Evolutionary conservation across 1,140 invertebrate genomes (phyloP).

Genomic region (Homarus americanus): DNA sequence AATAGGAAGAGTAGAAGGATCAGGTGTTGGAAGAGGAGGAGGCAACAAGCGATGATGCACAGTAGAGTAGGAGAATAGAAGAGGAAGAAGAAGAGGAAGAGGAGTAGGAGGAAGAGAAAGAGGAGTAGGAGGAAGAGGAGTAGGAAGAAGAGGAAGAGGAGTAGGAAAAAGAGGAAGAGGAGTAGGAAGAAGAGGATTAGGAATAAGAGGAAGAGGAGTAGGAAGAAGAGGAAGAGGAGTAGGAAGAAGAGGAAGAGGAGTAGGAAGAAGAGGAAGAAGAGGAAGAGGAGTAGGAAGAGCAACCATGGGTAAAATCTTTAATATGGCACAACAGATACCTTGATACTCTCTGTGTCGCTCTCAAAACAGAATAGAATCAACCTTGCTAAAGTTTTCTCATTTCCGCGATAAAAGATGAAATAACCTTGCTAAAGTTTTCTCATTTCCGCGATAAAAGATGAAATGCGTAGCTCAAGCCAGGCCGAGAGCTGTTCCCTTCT

Average conservation of each 20-base stretch:
- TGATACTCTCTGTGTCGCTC: slow-evolving; percentile 67
- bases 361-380: slow-evolving; percentile 72
- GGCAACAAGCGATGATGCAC: no score
- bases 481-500: slow-evolving; percentile 32
- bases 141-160: neutral
- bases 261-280: neutral
- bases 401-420: slow-evolving; percentile 72
- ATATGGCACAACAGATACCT: slow-evolving; percentile 62
- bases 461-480: slow-evolving; percentile 60
- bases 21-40: no score
- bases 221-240: neutral
- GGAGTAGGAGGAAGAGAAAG: no score
- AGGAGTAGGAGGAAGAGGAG: no score
- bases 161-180: neutral
- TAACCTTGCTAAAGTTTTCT: slow-evolving; percentile 71
- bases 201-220: neutral
- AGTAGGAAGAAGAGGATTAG: no score
- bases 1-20: no score
- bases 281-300: slow-evolving; percentile 4
- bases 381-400: slow-evolving; percentile 69
- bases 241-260: slow-evolving; percentile 13
- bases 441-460: slow-evolving; percentile 72
- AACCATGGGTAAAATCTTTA: slow-evolving; percentile 55
- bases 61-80: no score
- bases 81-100: no score